Conservation (phyloP, 2,797 vertebrate genomes). For the Telmatherina bonti region DNA sequence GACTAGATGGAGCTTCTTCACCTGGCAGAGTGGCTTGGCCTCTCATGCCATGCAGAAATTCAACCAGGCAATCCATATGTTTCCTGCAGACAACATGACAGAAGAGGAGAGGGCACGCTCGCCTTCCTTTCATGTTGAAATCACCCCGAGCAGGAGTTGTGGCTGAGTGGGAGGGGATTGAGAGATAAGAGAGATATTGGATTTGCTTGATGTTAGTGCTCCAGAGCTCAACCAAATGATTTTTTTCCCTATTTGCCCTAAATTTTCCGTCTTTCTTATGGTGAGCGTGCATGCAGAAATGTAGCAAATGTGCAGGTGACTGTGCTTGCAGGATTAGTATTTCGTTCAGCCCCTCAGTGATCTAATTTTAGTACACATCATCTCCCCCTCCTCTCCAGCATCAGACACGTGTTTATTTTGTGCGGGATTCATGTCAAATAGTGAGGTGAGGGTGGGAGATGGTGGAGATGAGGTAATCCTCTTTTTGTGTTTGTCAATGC, state of each 20-base stretch:
- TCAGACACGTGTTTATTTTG: conserved; percentile 70
- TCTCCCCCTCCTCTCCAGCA: conserved; percentile 20
- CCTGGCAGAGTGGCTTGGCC: conserved; percentile 39
- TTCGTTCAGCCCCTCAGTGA: conserved; percentile 69
- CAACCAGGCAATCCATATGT: conserved; percentile 58
- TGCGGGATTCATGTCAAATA: conserved; percentile 75
- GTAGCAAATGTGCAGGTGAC: conserved; percentile 70
- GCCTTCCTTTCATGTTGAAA: conserved; percentile 66
- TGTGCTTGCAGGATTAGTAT: conserved; percentile 69
- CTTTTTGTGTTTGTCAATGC: conserved; percentile 69
- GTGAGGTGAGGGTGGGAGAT: conserved; percentile 68
- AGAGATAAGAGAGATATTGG: conserved; percentile 77
- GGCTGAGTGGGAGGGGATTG: conserved; percentile 79
- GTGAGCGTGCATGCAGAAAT: conserved; percentile 63
- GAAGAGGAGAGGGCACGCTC: conserved; percentile 42
- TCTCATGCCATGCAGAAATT: conserved; percentile 44
- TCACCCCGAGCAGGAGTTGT: conserved; percentile 58
- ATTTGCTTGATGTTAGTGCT: conserved; percentile 67
- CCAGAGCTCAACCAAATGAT: conserved; percentile 62
- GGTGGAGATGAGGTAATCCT: conserved; percentile 77
- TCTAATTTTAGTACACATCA: conserved; percentile 79
- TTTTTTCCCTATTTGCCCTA: conserved; percentile 65
- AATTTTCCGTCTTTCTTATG: conserved; percentile 65
- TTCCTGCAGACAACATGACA: conserved; percentile 50
- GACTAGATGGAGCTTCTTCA: conserved; percentile 38